Conservation (phyloP, 2,888 invertebrate genomes). For the Nemotelus nigrinus region DNA sequence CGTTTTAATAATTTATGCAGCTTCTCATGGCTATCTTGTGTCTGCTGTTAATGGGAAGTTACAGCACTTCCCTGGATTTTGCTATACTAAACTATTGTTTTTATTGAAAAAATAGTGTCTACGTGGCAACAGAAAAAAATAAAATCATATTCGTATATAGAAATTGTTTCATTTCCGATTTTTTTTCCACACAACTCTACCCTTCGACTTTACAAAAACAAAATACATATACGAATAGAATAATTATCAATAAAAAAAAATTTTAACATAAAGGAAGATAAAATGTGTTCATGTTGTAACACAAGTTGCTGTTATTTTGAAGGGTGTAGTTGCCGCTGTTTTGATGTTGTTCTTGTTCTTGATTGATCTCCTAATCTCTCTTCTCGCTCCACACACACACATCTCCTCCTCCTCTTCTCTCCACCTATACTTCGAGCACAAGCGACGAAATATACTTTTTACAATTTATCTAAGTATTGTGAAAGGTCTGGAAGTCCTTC, state of each 20-base stretch:
- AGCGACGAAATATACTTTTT: conserved; percentile 65
- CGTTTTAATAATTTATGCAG: no score
- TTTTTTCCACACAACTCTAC: not conserved
- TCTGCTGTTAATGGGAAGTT: no score
- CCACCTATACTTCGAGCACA: not conserved
- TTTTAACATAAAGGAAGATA: conserved; percentile 42
- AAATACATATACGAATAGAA: conserved; percentile 33
- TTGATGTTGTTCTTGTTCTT: not conserved
- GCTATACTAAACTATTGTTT: not conserved
- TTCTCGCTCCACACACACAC: not conserved
- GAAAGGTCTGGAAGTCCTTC: conserved; percentile 95
- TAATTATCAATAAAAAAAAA: conserved; percentile 38
- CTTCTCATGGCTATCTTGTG: no score
- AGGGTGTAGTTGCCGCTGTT: not conserved
- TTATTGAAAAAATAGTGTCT: conserved; percentile 34
- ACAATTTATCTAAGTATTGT: conserved; percentile 98
- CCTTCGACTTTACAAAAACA: conserved; percentile 21
- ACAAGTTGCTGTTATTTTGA: conserved; percentile 3
- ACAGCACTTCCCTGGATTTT: no score
- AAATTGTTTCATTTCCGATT: not conserved
- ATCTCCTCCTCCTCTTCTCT: not conserved
- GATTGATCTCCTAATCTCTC: not conserved
- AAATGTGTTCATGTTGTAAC: conserved; percentile 6
- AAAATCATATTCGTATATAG: conserved; percentile 17
- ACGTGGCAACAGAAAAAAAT: conserved; percentile 13